These are phyloP conservation scores for Xerus rutilus DNA, from an alignment of 2,797 vertebrate genomes.

Conservation along the genomic window DNA sequence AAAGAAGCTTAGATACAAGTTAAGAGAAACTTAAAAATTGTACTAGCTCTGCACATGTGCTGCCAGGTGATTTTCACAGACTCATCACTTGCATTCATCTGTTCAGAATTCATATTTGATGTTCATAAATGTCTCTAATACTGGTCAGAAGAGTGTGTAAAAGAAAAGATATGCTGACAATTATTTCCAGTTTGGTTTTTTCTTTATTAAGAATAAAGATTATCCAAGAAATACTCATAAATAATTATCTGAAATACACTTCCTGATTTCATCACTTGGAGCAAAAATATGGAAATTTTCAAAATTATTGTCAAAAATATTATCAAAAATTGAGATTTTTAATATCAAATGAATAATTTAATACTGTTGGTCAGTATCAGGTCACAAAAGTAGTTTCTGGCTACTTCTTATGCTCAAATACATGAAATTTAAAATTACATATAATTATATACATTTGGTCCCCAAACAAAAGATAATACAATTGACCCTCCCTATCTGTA, in stretches of 20 bases:
- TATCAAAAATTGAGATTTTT: not conserved
- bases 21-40: constrained; percentile 39
- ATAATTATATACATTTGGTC: not conserved
- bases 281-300: constrained; percentile 27
- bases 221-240: not conserved
- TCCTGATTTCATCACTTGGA: constrained; percentile 41
- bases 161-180: not conserved
- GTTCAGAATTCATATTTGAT: constrained; percentile 1
- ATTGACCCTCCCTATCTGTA: not conserved
- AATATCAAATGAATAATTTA: not conserved
- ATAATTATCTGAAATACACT: not conserved
- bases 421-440: not conserved
- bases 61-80: not conserved
- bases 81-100: not conserved
- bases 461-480: not conserved
- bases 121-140: not conserved
- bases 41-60: not conserved
- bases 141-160: not conserved
- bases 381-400: not conserved
- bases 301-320: not conserved
- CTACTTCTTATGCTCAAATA: constrained; percentile 7
- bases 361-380: not conserved
- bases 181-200: constrained; percentile 36
- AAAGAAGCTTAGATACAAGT: not conserved
- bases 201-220: not conserved